These are phyloP conservation scores for Phalacrocorax brasilianus DNA, from an alignment of 2,113 vertebrate genomes.

Conservation along the genomic window DNA sequence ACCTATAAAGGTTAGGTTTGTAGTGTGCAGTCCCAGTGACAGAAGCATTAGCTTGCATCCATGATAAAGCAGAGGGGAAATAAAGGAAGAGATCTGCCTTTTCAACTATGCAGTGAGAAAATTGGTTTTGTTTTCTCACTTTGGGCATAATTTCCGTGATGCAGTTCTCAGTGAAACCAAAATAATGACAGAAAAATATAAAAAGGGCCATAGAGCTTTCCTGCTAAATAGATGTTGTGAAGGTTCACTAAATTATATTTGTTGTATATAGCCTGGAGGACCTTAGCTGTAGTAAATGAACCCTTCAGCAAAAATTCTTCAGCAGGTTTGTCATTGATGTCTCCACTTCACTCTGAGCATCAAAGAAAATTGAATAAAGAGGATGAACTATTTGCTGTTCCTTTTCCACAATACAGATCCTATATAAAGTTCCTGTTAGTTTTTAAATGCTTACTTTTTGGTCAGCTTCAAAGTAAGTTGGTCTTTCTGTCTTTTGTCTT, in stretches of 20 bases:
- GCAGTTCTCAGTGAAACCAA: neutral
- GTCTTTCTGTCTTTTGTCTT: neutral
- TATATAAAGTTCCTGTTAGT: neutral
- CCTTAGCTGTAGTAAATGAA: neutral
- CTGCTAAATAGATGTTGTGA: neutral
- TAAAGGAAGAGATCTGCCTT: rapidly evolving
- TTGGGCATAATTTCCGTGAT: neutral
- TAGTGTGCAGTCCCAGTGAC: neutral
- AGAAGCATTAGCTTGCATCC: neutral
- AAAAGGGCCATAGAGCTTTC: neutral
- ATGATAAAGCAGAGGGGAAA: neutral
- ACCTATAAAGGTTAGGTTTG: neutral
- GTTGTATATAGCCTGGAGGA: neutral
- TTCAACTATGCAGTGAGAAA: neutral
- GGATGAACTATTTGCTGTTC: neutral
- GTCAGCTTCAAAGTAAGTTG: neutral
- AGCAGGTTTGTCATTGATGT: neutral
- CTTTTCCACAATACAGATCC: neutral
- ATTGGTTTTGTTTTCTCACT: neutral
- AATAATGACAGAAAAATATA: neutral
- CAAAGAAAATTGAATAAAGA: neutral
- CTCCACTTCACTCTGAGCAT: neutral
- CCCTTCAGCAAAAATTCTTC: neutral
- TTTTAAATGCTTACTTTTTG: neutral
- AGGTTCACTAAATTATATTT: neutral